phyloP scores from a whole-genome alignment of 2,888 invertebrate genomes.

The Drosophila falleni region DNA sequence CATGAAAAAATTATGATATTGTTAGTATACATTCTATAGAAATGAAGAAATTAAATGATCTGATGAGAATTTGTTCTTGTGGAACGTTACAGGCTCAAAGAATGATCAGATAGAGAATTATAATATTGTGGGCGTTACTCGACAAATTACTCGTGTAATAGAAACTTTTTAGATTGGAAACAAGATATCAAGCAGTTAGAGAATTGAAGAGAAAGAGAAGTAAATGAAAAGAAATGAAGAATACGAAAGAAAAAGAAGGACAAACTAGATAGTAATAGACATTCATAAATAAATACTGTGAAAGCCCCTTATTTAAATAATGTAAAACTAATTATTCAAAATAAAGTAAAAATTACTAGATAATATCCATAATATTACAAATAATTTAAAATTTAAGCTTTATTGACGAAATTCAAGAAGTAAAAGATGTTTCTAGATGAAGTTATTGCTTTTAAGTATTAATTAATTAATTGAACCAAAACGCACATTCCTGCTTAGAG shows the following conservation, averaged over 20 bases:
- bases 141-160: conserved; percentile 15
- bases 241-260: neutral
- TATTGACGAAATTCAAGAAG: neutral
- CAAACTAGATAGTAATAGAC: neutral
- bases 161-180: conserved; percentile 13
- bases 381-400: neutral
- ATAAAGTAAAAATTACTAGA: neutral
- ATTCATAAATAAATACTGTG: neutral
- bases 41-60: conserved; percentile 24
- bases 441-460: neutral
- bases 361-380: neutral
- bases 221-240: neutral
- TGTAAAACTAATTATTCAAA: neutral
- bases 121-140: conserved; percentile 24
- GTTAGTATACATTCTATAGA: conserved; percentile 19
- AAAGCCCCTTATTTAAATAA: neutral
- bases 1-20: conserved; percentile 50
- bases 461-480: conserved; percentile 7
- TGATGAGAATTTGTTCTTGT: conserved; percentile 16
- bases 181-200: conserved; percentile 1
- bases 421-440: neutral
- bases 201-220: neutral
- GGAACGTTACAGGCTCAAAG: conserved; percentile 6
- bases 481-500: conserved; percentile 11
- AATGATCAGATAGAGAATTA: conserved; percentile 8